Base-by-base conservation (phyloP, 2,797 vertebrate species). In the Sardinella longiceps region DNA sequence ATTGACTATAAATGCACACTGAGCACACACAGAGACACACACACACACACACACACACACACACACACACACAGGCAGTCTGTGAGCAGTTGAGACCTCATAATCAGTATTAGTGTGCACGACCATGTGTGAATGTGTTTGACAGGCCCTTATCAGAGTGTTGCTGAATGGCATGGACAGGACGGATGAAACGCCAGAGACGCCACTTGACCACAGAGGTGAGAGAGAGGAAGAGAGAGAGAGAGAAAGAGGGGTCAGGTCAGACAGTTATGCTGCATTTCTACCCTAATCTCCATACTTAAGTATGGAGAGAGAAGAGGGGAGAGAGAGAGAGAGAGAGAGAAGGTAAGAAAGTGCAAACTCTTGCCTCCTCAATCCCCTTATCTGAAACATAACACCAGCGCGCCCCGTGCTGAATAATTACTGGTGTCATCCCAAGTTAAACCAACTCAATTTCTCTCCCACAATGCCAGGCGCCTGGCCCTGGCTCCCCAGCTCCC, bases 351-450 rank as follows among this genome's bases (percentile, higher is more conserved):
- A 74, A 20, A 39, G 37, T 39, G 70, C 70, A 77, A 77, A 77
- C 70, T 77, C 70, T 37, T 77, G 70, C 28, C 30, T 86, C 84
- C 85, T 28, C 63, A 80, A 77, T 77, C 37, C 56, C 18, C 28
- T 88, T 87, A 86, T 89, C 74, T 89, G 25, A 86, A 89, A 85
- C 85, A 82, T 46, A 18, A 39, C 84, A 74, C 39, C 80, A 56
- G 84, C 82, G 82, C 81, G 83, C 82, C 70, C 43, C 83, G 20
- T n/a, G 33, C 30, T 81, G 85, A 86, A 81, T 80, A 87, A 85
- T 87, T 85, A 81, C 60, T 51, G 82, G 25, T 14, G 70, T 77
- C 70, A 77, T 15, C 33, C 70, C 37, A 33, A 77, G 70, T 77
- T 77, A 77, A 77, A 77, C 70, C 70, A 77, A 77, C 70, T 77